These are phyloP conservation scores for Anguilla pacifica DNA, from an alignment of 2,797 vertebrate species.

Conservation along the genomic window DNA sequence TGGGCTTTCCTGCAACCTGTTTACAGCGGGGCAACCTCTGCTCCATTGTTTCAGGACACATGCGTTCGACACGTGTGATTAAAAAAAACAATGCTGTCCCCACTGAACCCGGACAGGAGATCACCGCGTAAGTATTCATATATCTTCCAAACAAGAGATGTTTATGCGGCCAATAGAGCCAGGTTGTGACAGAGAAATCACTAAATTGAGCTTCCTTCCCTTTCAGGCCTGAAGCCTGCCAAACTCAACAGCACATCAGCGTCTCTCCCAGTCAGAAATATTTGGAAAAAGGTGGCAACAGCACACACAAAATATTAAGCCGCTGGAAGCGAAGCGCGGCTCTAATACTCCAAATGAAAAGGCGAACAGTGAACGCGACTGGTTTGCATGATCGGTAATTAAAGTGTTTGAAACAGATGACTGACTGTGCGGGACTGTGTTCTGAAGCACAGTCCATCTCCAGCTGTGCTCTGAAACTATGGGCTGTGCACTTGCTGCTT, in stretches of 20 bases:
- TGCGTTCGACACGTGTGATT: slow-evolving; percentile 15
- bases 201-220: not conserved
- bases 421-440: not conserved
- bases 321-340: not conserved
- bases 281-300: not conserved
- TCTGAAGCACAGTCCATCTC: not conserved
- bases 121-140: slow-evolving; percentile 2
- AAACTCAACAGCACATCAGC: slow-evolving; percentile 10
- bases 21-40: not conserved
- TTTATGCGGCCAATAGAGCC: not conserved
- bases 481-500: not conserved
- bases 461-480: not conserved
- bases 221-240: not conserved
- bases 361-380: not conserved
- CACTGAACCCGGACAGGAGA: not conserved
- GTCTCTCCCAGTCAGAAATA: slow-evolving; percentile 1
- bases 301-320: not conserved
- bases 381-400: not conserved
- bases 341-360: not conserved
- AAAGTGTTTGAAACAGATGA: not conserved
- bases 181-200: slow-evolving; percentile 14
- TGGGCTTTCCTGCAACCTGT: not conserved
- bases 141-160: not conserved
- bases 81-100: not conserved
- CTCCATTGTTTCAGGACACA: slow-evolving; percentile 16